Evolutionary conservation across 2,888 invertebrate genomes (phyloP).

Genomic region (Flabesymbios commensalis): DNA sequence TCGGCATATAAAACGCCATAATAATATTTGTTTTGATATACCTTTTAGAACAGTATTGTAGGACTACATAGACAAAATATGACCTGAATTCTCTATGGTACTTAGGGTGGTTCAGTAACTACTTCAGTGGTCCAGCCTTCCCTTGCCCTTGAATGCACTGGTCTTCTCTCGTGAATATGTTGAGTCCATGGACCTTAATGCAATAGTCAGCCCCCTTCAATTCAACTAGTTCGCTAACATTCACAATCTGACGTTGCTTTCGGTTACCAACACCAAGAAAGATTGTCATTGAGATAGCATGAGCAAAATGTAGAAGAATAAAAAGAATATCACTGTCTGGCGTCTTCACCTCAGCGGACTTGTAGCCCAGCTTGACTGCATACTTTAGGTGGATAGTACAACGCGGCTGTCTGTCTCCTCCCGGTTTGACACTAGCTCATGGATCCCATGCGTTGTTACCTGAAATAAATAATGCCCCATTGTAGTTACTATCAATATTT

Average conservation of each 20-base stretch:
- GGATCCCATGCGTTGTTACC: neutral
- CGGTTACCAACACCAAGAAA: conserved; percentile 12
- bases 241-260: conserved; percentile 17
- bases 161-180: conserved; percentile 21
- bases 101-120: conserved; percentile 13
- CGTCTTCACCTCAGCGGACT: conserved; percentile 17
- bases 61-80: no score
- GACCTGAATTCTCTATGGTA: conserved; percentile 10
- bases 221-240: conserved; percentile 12
- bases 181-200: conserved; percentile 12
- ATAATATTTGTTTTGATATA: no score
- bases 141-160: conserved; percentile 26
- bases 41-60: no score
- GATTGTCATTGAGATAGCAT: conserved; percentile 13
- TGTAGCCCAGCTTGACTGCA: conserved; percentile 16
- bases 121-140: conserved; percentile 21
- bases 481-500: no score
- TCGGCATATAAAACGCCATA: no score
- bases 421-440: neutral
- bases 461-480: no score
- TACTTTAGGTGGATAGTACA: conserved; percentile 18
- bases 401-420: conserved; percentile 20
- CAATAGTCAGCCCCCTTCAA: conserved; percentile 17
- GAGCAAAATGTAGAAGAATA: conserved; percentile 15
- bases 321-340: conserved; percentile 15